Conservation (phyloP, 30 jellyfish, hydroid and myxozoan species). For the Rhopilema esculentum region DNA sequence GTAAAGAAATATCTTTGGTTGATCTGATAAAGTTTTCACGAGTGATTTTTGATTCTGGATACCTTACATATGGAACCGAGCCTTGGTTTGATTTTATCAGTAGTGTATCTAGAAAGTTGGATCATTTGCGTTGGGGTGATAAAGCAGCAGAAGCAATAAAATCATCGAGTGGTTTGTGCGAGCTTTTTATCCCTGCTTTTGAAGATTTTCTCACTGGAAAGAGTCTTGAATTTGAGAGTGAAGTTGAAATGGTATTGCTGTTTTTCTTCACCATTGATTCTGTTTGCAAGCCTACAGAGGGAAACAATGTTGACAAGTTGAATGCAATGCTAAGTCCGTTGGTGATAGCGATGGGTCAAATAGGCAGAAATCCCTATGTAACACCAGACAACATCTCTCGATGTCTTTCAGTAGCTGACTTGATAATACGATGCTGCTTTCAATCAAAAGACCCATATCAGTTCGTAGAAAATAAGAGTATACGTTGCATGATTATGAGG, state of each 20-base stretch:
- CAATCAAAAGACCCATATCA: background rate
- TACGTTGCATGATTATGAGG: background rate
- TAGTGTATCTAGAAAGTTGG: background rate
- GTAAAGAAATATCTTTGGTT: background rate
- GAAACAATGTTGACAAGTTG: background rate
- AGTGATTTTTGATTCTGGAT: slow-evolving; percentile 42
- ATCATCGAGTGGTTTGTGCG: background rate
- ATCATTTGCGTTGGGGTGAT: background rate
- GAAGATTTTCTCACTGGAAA: slow-evolving; percentile 5
- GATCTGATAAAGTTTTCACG: slow-evolving; percentile 32
- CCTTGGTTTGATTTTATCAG: slow-evolving; percentile 13
- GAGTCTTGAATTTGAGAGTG: background rate
- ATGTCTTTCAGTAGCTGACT: background rate
- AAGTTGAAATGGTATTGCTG: slow-evolving; percentile 18
- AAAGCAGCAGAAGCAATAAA: background rate
- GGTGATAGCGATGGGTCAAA: background rate
- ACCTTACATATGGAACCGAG: slow-evolving; percentile 30
- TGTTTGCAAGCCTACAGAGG: background rate
- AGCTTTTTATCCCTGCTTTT: background rate
- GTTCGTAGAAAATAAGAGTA: too few species aligned
- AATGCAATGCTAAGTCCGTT: background rate
- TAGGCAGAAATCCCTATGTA: slow-evolving; percentile 42
- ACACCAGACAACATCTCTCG: slow-evolving; percentile 5
- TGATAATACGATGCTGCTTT: background rate
- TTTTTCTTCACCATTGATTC: slow-evolving; percentile 20